phyloP scores from a whole-genome alignment of 2,113 vertebrate species.

The Daboia siamensis region DNA sequence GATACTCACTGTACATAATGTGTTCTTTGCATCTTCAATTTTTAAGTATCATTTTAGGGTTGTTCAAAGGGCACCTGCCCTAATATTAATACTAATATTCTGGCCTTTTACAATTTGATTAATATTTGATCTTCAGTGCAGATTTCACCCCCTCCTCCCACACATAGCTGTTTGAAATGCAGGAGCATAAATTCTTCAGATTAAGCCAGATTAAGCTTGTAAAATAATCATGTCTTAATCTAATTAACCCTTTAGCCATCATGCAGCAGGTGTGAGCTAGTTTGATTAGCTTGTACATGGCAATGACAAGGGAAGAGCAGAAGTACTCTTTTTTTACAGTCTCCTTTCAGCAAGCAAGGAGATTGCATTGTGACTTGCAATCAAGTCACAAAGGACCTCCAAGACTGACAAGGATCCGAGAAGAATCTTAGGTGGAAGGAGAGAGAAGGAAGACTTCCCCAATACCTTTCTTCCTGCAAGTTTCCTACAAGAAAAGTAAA shows the following conservation, averaged over 20 bases:
- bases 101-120: not conserved
- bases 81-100: not conserved
- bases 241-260: not conserved
- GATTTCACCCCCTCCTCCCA: not conserved
- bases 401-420: not conserved
- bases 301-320: not conserved
- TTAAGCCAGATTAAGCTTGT: conserved; percentile 13
- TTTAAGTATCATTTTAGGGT: not conserved
- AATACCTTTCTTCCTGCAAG: not conserved
- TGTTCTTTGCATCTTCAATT: not conserved
- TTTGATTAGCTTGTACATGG: not conserved
- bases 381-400: not conserved
- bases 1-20: not conserved
- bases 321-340: not conserved
- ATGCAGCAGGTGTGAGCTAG: conserved; percentile 2
- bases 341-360: not conserved
- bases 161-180: not conserved
- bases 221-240: conserved; percentile 3
- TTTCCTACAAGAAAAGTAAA: not conserved
- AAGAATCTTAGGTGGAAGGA: not conserved
- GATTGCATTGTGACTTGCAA: not conserved
- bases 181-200: conserved; percentile 10
- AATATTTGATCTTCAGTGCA: not conserved
- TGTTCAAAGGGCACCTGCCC: not conserved
- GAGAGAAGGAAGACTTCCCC: not conserved